These are phyloP conservation scores for Microcebus griseorufus DNA, from an alignment of 2,113 vertebrate species.

Conservation along the genomic window DNA sequence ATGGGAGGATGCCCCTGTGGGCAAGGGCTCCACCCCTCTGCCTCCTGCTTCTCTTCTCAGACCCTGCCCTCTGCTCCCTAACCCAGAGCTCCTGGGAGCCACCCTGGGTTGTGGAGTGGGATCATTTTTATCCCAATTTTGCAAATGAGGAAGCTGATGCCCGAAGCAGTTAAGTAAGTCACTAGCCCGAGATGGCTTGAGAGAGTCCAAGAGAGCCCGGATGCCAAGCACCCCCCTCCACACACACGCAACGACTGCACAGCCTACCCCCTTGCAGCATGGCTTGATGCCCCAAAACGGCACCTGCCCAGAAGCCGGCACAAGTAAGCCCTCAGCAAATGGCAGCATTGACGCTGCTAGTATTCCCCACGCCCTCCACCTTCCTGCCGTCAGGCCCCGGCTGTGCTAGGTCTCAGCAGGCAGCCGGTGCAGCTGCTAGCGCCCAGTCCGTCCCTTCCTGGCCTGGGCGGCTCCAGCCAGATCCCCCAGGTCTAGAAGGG, in stretches of 20 bases:
- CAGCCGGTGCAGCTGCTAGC: not conserved
- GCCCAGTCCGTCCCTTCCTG: not conserved
- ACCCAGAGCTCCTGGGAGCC: not conserved
- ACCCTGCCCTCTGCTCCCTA: not conserved
- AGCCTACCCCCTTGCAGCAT: no score
- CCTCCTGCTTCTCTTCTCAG: not conserved
- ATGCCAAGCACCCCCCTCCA: not conserved
- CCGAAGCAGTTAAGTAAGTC: no score
- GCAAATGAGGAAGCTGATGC: not conserved
- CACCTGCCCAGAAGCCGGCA: not conserved
- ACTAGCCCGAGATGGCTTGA: not conserved
- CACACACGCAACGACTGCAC: not conserved
- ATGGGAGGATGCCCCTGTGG: fast-evolving
- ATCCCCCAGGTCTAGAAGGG: not conserved
- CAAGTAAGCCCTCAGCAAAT: not conserved
- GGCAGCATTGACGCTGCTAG: not conserved
- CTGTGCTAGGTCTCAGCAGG: not conserved
- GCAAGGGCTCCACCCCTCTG: not conserved
- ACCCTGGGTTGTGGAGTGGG: not conserved
- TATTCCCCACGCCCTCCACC: not conserved
- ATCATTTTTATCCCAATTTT: not conserved
- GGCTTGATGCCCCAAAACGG: not conserved
- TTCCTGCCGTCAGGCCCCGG: not conserved
- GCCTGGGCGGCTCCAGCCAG: not conserved
- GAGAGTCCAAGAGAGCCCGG: not conserved